Base-by-base conservation (phyloP, 2,113 vertebrate genomes). In the Apodemus speciosus region DNA sequence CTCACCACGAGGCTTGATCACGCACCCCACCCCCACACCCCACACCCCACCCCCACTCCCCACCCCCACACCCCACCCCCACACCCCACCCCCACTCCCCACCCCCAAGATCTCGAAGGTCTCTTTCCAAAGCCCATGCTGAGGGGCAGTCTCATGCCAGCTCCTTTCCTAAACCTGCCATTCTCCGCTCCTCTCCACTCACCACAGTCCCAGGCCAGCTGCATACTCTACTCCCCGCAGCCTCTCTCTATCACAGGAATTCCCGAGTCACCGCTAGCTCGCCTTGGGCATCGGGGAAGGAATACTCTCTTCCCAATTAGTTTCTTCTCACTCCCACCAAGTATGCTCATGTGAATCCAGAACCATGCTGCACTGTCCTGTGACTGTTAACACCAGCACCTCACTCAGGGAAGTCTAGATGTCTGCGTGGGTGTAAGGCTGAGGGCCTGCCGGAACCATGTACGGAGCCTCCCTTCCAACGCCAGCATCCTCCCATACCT, bases 361-460 rank as follows among this genome's bases (percentile, higher is more conserved):
- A 66, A 6, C 66, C 38, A 6, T 6, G 21, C 6, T 16, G 23
- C 18, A 6, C 21, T 23, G 53, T 32, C 81, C 35, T 21, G 23
- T 62, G 30, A 73, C 2, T 16, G 14, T 9, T 43, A 23, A 23
- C 30, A 10, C 3, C 21, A 10, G 86, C 69, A 38, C 27, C 56
- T 46, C 35, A 0, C 2, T 51, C 10, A 25, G 51, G 1, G 5
- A 71, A 56, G 9, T 32, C 30, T 60, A 81, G 18, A 18, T 2
- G 20, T 56, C 84, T 13, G 30, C 2, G 2, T 0, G 15, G 15
- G 9, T 25, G 58, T 51, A 11, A 1, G 1, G 3, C 10, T 35
- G 56, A 5, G 62, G 56, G 38, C 8, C n/a, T n/a, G n/a, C n/a
- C 46, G 0, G 40, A 2, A 25, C 35, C 9, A 3, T 40, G 16